Percentiles rank a stretch among this genome's conserved stretches.
These are phyloP conservation scores for Conops quadrifasciatus DNA, from an alignment of 2,888 invertebrate genomes.

Conservation along the genomic window DNA sequence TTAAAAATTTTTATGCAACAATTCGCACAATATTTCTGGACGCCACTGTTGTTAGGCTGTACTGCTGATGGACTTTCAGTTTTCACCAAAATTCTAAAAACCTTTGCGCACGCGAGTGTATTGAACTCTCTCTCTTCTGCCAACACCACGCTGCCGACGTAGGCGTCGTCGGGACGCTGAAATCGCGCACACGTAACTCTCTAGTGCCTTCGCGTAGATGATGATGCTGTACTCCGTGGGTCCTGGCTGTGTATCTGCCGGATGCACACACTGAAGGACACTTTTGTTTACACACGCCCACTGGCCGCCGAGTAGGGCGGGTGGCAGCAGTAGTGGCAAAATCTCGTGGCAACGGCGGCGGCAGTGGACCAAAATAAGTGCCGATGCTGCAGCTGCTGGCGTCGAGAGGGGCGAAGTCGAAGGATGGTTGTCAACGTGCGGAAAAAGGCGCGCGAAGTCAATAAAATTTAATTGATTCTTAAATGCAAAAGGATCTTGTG, in stretches of 20 bases:
- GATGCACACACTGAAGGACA: slow-evolving; percentile 31
- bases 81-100: neutral
- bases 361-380: neutral
- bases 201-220: neutral
- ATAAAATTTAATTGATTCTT: no score
- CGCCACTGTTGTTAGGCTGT: neutral
- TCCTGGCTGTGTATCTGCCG: neutral
- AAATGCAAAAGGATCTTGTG: neutral
- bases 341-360: neutral
- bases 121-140: slow-evolving; percentile 46
- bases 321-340: neutral
- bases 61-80: slow-evolving; percentile 18
- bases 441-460: slow-evolving; percentile 14
- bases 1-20: neutral
- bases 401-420: no score
- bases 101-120: slow-evolving; percentile 40
- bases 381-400: no score
- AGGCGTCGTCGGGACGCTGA: neutral
- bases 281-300: slow-evolving; percentile 41
- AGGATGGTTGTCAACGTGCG: no score
- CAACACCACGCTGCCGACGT: neutral
- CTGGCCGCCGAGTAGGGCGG: slow-evolving; percentile 2
- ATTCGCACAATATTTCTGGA: slow-evolving; percentile 17
- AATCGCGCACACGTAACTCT: slow-evolving; percentile 16
- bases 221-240: neutral